Conservation (phyloP, 2,888 invertebrate species). For the Meiosimyza platycephala region DNA sequence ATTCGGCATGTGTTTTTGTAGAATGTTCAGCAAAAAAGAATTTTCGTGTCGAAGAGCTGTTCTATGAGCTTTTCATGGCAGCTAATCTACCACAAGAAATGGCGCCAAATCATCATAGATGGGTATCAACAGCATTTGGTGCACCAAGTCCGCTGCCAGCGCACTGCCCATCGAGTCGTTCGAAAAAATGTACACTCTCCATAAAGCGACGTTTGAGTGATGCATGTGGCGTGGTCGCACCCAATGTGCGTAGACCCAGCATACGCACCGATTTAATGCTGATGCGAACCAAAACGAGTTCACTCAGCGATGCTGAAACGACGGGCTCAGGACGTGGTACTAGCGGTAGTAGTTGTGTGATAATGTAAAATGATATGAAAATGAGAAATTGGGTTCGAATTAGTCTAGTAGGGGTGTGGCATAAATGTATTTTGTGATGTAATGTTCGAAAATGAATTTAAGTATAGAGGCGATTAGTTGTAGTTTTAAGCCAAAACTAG, state of each 20-base stretch:
- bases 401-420: neutral
- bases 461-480: neutral
- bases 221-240: conserved; percentile 90
- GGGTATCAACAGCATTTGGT: conserved; percentile 80
- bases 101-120: conserved; percentile 88
- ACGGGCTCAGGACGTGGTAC: conserved; percentile 60
- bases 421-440: neutral
- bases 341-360: conserved; percentile 57
- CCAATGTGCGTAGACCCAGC: conserved; percentile 86
- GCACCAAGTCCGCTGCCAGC: conserved; percentile 82
- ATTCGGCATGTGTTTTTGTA: conserved; percentile 81
- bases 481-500: too few relatives aligned
- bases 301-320: conserved; percentile 76
- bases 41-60: conserved; percentile 83
- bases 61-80: conserved; percentile 84
- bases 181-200: conserved; percentile 81
- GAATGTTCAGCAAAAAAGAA: conserved; percentile 88
- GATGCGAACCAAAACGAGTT: conserved; percentile 85
- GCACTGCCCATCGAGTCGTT: conserved; percentile 73
- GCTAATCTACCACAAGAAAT: conserved; percentile 88
- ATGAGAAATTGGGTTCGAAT: neutral
- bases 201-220: conserved; percentile 86
- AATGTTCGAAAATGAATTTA: conserved; percentile 12
- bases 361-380: conserved; percentile 51
- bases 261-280: conserved; percentile 90